A percentile compares a stretch with the other conserved stretches of the same genome.
These are phyloP conservation scores for Beroe ovata DNA, from an alignment of 37 sponge, comb jelly and placozoan genomes.

Conservation along the genomic window DNA sequence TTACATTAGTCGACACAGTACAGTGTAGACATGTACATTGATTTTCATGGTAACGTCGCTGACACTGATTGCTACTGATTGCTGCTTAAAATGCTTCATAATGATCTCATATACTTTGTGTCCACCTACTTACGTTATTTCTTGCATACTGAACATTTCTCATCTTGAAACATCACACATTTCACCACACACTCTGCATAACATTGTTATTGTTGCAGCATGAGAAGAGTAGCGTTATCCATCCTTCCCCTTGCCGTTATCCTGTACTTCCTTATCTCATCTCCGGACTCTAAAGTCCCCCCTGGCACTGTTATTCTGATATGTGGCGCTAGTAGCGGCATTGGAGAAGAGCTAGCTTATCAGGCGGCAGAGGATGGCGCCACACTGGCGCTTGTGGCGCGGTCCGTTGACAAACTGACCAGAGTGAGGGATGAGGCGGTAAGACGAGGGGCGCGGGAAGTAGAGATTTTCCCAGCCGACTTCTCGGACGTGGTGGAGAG, in stretches of 20 bases:
- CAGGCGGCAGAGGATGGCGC: slow-evolving; percentile 24
- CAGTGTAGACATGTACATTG: too few species aligned
- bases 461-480: background rate
- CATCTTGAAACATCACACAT: too few species aligned
- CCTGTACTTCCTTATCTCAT: background rate
- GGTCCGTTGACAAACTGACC: slow-evolving; percentile 35
- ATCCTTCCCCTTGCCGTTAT: background rate
- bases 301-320: slow-evolving; percentile 25
- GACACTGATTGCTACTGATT: too few species aligned
- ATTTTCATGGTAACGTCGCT: too few species aligned
- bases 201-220: too few species aligned
- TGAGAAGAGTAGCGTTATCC: too few species aligned
- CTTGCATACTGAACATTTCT: too few species aligned
- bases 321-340: slow-evolving; percentile 52
- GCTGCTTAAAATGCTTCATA: too few species aligned
- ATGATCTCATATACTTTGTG: too few species aligned
- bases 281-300: background rate
- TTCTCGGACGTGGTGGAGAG: slow-evolving; percentile 7
- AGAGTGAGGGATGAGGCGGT: slow-evolving; percentile 1
- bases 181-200: too few species aligned
- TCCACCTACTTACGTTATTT: too few species aligned
- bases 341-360: slow-evolving; percentile 38
- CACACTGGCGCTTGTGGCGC: background rate
- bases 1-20: too few species aligned
- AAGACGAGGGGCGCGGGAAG: background rate